Conservation (phyloP, 2,113 vertebrate species). For the Carlito syrichta region DNA sequence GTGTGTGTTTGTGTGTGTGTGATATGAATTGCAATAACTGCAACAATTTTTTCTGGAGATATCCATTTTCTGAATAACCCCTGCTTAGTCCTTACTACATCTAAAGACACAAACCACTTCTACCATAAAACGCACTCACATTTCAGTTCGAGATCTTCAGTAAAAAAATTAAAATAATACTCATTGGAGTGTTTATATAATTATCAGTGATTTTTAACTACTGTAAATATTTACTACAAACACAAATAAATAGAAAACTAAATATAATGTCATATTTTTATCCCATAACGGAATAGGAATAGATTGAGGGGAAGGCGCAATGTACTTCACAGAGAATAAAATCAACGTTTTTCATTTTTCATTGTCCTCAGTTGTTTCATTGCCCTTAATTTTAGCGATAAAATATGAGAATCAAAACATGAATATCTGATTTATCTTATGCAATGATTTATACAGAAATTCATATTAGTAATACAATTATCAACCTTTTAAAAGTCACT, state of each 20-base stretch:
- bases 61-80: background rate
- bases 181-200: background rate
- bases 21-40: background rate
- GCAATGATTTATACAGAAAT: background rate
- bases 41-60: background rate
- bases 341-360: background rate
- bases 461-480: background rate
- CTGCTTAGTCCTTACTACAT: background rate
- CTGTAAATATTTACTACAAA: background rate
- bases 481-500: slow-evolving; percentile 22
- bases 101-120: background rate
- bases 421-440: background rate
- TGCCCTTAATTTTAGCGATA: background rate
- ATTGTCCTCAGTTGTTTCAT: background rate
- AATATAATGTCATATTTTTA: background rate
- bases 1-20: background rate
- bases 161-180: background rate
- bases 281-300: background rate
- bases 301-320: background rate
- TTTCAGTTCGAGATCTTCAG: background rate
- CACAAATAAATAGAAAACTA: background rate
- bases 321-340: background rate
- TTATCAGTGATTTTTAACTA: background rate
- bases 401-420: background rate
- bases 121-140: background rate